A percentile compares a stretch with the other conserved stretches of the same genome.
phyloP scores from a whole-genome alignment of 2,797 vertebrate genomes.

The Orientallactaga sibirica region DNA sequence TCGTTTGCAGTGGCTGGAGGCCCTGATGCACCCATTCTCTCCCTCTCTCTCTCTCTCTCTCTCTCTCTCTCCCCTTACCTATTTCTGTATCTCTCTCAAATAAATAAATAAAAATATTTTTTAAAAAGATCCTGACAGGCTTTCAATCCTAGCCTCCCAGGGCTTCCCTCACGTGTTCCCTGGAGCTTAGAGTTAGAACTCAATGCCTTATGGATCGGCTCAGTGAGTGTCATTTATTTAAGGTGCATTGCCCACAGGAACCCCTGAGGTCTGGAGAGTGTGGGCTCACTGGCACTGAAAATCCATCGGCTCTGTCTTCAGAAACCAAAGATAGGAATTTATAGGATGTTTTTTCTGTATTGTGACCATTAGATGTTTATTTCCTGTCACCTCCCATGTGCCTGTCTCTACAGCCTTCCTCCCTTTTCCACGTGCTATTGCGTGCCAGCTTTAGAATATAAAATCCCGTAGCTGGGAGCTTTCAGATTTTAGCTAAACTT shows the following conservation, averaged over 20 bases:
- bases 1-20: too few relatives aligned
- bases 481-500: background rate
- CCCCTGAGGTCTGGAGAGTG: background rate
- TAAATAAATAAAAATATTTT: too few relatives aligned
- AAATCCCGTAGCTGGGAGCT: conserved; percentile 32
- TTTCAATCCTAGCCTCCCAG: background rate
- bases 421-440: background rate
- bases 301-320: background rate
- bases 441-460: conserved; percentile 1
- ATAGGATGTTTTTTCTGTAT: background rate
- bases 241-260: background rate
- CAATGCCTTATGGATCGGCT: background rate
- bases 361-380: conserved; percentile 24
- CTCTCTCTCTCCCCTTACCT: too few relatives aligned
- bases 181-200: background rate
- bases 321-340: conserved; percentile 12
- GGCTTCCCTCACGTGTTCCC: background rate
- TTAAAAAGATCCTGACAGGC: background rate
- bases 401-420: background rate
- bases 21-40: too few relatives aligned
- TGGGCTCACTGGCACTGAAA: background rate
- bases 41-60: too few relatives aligned
- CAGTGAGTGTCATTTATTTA: too few relatives aligned
- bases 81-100: too few relatives aligned
- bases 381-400: background rate